A percentile compares a stretch with the other conserved stretches of the same genome.
Conservation (phyloP, 2,888 invertebrate species). For the Microchrysa polita region DNA sequence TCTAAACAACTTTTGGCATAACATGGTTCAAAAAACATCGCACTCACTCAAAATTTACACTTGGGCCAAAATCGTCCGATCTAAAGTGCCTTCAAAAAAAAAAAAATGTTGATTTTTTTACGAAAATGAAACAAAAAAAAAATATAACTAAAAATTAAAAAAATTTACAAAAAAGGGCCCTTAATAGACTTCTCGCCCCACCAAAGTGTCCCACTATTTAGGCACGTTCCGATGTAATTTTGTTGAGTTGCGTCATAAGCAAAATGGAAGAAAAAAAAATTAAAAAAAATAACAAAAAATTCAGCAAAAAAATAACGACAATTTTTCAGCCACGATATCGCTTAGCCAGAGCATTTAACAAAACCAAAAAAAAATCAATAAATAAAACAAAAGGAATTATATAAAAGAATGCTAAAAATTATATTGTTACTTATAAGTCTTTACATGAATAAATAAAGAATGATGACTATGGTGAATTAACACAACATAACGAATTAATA, state of each 20-base stretch:
- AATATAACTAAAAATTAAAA: constrained; percentile 77
- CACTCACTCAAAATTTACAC: constrained; percentile 71
- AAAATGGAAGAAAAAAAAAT: constrained; percentile 40
- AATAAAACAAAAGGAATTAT: constrained; percentile 45
- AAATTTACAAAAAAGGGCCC: constrained; percentile 86
- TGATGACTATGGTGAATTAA: constrained; percentile 37
- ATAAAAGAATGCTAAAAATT: constrained; percentile 48
- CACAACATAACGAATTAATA: constrained; percentile 45
- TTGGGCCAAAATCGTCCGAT: constrained; percentile 93
- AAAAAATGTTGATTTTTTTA: constrained; percentile 85
- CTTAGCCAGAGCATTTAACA: constrained; percentile 42
- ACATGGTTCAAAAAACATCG: constrained; percentile 57
- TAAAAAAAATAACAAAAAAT: constrained; percentile 13
- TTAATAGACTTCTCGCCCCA: constrained; percentile 85
- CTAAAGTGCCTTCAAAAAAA: constrained; percentile 91
- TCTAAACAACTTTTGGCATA: constrained; percentile 43
- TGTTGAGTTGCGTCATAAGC: constrained; percentile 44
- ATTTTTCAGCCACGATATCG: constrained; percentile 53
- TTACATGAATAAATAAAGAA: constrained; percentile 48
- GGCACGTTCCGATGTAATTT: constrained; percentile 59
- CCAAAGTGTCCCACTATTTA: constrained; percentile 68
- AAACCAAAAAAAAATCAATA: constrained; percentile 29
- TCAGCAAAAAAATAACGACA: too few relatives aligned
- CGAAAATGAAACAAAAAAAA: constrained; percentile 70
- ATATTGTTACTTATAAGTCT: constrained; percentile 53